Conservation (phyloP, 1,140 invertebrate genomes). For the Cataglyphis hispanica region DNA sequence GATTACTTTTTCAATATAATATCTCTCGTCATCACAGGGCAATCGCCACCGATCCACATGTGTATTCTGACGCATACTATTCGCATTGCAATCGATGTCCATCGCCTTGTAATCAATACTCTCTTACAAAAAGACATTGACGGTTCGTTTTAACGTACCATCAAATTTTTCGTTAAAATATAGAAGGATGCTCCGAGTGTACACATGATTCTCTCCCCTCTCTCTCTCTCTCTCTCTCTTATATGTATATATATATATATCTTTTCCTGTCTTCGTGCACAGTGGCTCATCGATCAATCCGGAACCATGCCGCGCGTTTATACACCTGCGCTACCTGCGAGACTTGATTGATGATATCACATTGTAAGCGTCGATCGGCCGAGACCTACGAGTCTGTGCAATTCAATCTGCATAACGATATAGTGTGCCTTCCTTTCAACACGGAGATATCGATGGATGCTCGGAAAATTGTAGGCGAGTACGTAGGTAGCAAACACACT, state of each 20-base stretch:
- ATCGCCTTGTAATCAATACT: slow-evolving; percentile 74
- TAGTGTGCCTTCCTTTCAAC: slow-evolving; percentile 55
- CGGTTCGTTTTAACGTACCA: slow-evolving; percentile 72
- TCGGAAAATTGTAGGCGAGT: slow-evolving; percentile 34
- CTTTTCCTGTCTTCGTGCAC: slow-evolving; percentile 41
- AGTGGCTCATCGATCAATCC: slow-evolving; percentile 77
- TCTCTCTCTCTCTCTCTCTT: slow-evolving; percentile 38
- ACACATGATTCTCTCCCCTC: not conserved
- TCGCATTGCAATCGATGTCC: slow-evolving; percentile 57
- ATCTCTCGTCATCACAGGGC: slow-evolving; percentile 26
- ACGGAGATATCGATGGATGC: slow-evolving; percentile 36
- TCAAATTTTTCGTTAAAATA: slow-evolving; percentile 72
- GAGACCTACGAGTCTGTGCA: slow-evolving; percentile 44
- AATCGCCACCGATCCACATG: not conserved
- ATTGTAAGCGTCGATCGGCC: slow-evolving; percentile 71
- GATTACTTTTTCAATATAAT: slow-evolving; percentile 35
- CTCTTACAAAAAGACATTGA: slow-evolving; percentile 61
- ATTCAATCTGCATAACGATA: slow-evolving; percentile 65
- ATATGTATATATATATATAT: not conserved
- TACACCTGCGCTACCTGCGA: slow-evolving; percentile 76
- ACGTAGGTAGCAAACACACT: not conserved
- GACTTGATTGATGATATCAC: slow-evolving; percentile 77
- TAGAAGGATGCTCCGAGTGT: slow-evolving; percentile 58
- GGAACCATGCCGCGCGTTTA: slow-evolving; percentile 70
- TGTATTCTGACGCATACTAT: slow-evolving; percentile 47